Percentiles rank a stretch among this genome's conserved stretches.
These are phyloP conservation scores for Clupea harengus DNA, from an alignment of 2,113 vertebrate genomes.

Conservation along the genomic window DNA sequence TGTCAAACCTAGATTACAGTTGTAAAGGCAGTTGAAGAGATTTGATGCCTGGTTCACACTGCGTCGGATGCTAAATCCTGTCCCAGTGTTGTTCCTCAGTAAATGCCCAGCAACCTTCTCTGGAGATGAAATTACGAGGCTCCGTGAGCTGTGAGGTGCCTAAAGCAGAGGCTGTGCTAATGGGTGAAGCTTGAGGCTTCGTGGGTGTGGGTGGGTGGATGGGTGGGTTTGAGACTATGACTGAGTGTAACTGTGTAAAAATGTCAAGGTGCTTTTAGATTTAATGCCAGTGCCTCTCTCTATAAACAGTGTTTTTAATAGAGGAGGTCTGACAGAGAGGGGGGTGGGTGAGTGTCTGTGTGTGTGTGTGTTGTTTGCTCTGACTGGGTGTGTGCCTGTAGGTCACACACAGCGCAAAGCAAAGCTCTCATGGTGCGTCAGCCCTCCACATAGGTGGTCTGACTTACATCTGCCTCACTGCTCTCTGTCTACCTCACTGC, in stretches of 20 bases:
- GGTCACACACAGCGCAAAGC: background rate
- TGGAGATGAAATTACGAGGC: background rate
- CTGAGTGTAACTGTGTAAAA: background rate
- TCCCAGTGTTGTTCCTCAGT: background rate
- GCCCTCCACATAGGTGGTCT: conserved; percentile 1
- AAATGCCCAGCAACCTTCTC: background rate
- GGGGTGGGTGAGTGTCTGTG: conserved; percentile 13
- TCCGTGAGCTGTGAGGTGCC: background rate
- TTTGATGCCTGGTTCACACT: background rate
- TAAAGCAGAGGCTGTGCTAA: background rate
- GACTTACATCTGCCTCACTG: background rate
- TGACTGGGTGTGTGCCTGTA: conserved; percentile 1
- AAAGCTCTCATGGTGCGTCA: background rate
- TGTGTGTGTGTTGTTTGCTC: background rate
- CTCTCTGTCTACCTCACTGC: background rate
- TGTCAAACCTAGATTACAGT: background rate
- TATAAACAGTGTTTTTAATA: background rate
- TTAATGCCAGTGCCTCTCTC: background rate
- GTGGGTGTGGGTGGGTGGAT: background rate
- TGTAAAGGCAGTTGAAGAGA: background rate
- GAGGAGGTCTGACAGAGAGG: background rate
- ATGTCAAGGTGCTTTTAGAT: background rate
- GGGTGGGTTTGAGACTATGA: background rate
- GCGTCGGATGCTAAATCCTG: background rate
- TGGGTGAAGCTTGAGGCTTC: background rate